Evolutionary conservation across 2,888 invertebrate genomes (phyloP).

Genomic region (Eurytoma californica): DNA sequence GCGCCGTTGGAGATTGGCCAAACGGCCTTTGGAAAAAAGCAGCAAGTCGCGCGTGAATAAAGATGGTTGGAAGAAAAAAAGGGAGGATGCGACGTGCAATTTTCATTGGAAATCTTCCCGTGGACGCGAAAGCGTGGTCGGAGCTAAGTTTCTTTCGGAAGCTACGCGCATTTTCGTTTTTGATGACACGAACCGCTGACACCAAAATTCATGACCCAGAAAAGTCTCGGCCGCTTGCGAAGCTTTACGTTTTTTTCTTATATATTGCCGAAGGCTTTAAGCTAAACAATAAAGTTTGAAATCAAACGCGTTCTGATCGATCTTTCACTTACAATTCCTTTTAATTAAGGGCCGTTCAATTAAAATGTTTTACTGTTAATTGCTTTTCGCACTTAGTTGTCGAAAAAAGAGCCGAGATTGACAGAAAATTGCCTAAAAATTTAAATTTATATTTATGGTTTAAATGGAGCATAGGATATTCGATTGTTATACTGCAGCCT

Average conservation of each 20-base stretch:
- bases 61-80: not conserved
- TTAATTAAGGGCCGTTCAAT: too few relatives aligned
- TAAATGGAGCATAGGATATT: too few relatives aligned
- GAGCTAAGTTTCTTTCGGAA: not conserved
- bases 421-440: too few relatives aligned
- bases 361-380: too few relatives aligned
- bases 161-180: constrained; percentile 16
- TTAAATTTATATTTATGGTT: too few relatives aligned
- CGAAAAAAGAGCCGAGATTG: too few relatives aligned
- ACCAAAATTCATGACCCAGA: not conserved
- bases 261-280: not conserved
- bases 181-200: constrained; percentile 6
- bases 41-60: not conserved
- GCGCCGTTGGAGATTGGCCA: constrained; percentile 23
- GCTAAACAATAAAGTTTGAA: too few relatives aligned
- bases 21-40: constrained; percentile 2
- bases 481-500: too few relatives aligned
- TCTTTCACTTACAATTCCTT: too few relatives aligned
- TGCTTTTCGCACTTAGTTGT: too few relatives aligned
- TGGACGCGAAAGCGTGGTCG: not conserved
- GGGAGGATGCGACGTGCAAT: not conserved
- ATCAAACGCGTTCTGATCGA: too few relatives aligned
- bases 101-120: not conserved
- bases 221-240: not conserved
- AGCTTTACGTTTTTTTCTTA: not conserved